phyloP scores from a whole-genome alignment of 2,113 vertebrate genomes.

The Elanoides forficatus region DNA sequence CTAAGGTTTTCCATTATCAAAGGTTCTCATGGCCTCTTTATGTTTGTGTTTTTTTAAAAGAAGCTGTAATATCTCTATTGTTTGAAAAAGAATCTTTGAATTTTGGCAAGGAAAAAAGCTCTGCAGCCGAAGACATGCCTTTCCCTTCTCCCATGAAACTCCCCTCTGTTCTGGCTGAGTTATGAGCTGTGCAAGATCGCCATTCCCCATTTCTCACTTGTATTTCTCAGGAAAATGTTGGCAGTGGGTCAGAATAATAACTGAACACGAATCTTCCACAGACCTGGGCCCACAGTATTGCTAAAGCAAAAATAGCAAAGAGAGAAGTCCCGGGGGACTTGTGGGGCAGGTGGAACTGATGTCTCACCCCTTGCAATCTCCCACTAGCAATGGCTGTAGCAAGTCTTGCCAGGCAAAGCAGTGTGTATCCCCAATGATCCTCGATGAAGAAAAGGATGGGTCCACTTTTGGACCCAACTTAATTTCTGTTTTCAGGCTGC shows the following conservation, averaged over 20 bases:
- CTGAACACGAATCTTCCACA: background rate
- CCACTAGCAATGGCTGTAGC: background rate
- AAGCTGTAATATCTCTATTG: background rate
- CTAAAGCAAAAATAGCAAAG: background rate
- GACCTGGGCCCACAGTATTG: background rate
- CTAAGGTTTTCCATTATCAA: background rate
- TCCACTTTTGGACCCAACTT: background rate
- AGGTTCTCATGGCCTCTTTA: background rate
- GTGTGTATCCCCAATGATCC: accelerated
- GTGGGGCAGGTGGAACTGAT: background rate
- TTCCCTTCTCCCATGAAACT: constrained; percentile 12
- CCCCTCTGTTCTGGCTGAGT: background rate
- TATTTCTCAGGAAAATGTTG: constrained; percentile 33
- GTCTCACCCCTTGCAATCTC: background rate
- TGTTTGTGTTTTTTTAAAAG: background rate
- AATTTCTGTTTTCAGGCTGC: background rate
- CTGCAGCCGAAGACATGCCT: background rate
- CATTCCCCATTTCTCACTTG: background rate
- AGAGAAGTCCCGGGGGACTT: accelerated
- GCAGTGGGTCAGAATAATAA: background rate
- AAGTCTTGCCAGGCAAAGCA: background rate
- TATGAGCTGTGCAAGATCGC: background rate
- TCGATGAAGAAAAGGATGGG: background rate
- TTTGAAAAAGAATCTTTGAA: background rate
- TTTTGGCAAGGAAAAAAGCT: constrained; percentile 8